These are phyloP conservation scores for Peucedramus taeniatus DNA, from an alignment of 2,113 vertebrate species.

Conservation along the genomic window DNA sequence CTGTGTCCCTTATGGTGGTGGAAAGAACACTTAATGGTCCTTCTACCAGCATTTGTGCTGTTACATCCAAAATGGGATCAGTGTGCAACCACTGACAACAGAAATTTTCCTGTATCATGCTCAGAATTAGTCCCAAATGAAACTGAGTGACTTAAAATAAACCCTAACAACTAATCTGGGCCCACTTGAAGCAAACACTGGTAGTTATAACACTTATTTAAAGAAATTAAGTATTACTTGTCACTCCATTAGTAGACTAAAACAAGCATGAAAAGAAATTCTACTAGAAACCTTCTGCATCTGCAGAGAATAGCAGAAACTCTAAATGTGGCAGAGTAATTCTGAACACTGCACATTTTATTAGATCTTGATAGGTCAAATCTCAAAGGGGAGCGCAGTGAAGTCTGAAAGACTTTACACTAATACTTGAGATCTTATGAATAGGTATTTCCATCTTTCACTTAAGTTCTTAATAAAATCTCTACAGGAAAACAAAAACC, in stretches of 20 bases:
- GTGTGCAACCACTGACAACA: not conserved
- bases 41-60: not conserved
- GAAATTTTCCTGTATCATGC: not conserved
- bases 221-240: conserved; percentile 7
- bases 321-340: not conserved
- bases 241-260: not conserved
- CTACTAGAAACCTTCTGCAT: not conserved
- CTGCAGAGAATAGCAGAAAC: not conserved
- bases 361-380: not conserved
- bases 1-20: not conserved
- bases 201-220: not conserved
- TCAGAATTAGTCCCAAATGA: conserved; percentile 20
- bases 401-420: not conserved
- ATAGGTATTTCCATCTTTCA: not conserved
- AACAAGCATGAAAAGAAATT: not conserved
- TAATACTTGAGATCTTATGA: not conserved
- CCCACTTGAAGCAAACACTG: not conserved
- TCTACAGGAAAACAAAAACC: not conserved
- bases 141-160: conserved; percentile 2
- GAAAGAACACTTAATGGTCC: not conserved
- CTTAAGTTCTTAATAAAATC: not conserved
- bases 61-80: not conserved
- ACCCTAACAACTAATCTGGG: not conserved
- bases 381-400: not conserved
- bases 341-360: not conserved